These are phyloP conservation scores for Etheostoma spectabile DNA, from an alignment of 2,113 vertebrate genomes.

Conservation along the genomic window DNA sequence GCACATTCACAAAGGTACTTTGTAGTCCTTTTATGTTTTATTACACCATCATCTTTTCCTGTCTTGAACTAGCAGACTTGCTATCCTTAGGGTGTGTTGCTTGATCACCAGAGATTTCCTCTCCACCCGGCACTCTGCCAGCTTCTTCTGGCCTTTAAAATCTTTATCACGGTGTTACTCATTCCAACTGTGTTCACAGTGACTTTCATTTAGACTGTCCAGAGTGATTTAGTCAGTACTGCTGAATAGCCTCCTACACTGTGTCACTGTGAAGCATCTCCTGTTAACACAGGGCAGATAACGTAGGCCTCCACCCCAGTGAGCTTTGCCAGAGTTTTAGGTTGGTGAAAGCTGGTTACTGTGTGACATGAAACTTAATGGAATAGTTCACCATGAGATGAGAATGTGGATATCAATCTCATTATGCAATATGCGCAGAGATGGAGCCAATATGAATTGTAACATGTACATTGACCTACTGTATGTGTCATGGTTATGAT, in stretches of 20 bases:
- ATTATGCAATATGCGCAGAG: not conserved
- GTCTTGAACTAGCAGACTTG: not conserved
- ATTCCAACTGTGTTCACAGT: constrained; percentile 26
- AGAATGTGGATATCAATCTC: not conserved
- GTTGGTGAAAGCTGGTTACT: not conserved
- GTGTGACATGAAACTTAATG: not conserved
- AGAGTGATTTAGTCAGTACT: constrained; percentile 10
- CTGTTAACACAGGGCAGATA: not conserved
- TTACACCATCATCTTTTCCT: not conserved
- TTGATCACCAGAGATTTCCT: constrained; percentile 21
- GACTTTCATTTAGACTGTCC: constrained; percentile 19
- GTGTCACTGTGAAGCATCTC: not conserved
- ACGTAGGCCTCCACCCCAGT: not conserved
- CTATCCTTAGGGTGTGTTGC: constrained; percentile 11
- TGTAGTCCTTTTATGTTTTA: constrained; percentile 2
- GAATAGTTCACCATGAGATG: not conserved
- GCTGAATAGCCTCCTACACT: not conserved
- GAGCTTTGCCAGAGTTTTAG: not conserved
- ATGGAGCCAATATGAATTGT: not conserved
- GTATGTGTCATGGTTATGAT: not conserved
- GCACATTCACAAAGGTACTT: not conserved
- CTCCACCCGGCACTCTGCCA: not conserved
- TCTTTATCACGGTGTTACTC: constrained; percentile 23
- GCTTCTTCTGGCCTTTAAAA: constrained; percentile 29
- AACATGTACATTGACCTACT: not conserved